Conservation (phyloP, 2,888 invertebrate genomes). For the Lasioglossum vierecki region DNA sequence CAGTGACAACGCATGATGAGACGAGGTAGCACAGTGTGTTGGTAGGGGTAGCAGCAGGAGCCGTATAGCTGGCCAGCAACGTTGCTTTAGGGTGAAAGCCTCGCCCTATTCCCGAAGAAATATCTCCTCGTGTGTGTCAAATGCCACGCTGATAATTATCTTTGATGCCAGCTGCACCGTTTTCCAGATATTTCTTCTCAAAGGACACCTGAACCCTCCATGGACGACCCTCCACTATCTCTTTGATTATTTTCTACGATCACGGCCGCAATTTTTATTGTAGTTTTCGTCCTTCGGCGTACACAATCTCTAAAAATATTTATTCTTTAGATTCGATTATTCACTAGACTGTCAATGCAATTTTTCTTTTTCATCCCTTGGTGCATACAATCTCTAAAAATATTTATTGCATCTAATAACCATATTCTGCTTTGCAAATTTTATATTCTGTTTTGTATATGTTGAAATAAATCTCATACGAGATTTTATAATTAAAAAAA, state of each 20-base stretch:
- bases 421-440: too few relatives aligned
- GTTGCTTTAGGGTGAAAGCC: not conserved
- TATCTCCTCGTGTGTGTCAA: not conserved
- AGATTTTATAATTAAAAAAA: too few relatives aligned
- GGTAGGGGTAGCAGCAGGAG: not conserved
- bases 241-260: constrained; percentile 1
- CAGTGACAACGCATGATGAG: not conserved
- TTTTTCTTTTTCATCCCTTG: not conserved
- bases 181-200: constrained; percentile 9
- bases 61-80: not conserved
- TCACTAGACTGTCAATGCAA: not conserved
- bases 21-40: not conserved
- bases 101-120: not conserved
- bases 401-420: too few relatives aligned
- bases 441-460: too few relatives aligned
- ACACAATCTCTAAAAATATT: not conserved
- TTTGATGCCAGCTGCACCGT: constrained; percentile 8
- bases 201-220: not conserved
- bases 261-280: not conserved
- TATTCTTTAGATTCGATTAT: not conserved
- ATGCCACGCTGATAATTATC: constrained; percentile 8
- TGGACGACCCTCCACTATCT: not conserved
- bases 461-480: too few relatives aligned
- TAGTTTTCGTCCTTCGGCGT: not conserved
- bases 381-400: too few relatives aligned